Evolutionary conservation across 1,140 invertebrate genomes (phyloP).

Genomic region (Eulimnadia texana): DNA sequence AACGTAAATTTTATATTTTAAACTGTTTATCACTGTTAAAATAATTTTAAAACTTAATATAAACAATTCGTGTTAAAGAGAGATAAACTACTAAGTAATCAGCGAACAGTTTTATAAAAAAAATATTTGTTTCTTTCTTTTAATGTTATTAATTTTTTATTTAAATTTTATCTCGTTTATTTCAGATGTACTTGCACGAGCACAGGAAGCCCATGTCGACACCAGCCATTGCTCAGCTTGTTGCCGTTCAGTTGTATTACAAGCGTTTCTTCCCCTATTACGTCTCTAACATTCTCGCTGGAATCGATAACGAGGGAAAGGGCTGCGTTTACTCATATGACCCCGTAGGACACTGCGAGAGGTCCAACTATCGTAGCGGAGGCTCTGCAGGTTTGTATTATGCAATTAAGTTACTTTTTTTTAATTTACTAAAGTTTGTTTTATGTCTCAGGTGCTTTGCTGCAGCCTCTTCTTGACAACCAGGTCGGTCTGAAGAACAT

Average conservation of each 20-base stretch:
- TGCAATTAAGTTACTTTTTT: no score
- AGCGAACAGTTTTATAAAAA: background rate
- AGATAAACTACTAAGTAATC: no score
- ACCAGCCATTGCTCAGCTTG: constrained; percentile 80
- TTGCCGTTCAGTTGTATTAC: constrained; percentile 90
- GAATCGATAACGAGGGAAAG: constrained; percentile 71
- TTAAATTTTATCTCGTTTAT: constrained; percentile 17
- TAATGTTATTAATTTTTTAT: background rate
- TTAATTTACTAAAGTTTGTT: no score
- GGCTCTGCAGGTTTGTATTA: constrained; percentile 40
- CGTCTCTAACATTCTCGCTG: constrained; percentile 85
- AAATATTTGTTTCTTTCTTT: constrained; percentile 7
- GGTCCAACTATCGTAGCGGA: constrained; percentile 57
- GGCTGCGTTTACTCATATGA: constrained; percentile 92
- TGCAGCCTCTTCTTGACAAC: constrained; percentile 45
- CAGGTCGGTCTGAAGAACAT: constrained; percentile 80
- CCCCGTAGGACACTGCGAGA: constrained; percentile 86
- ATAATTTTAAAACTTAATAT: no score
- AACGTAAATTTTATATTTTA: background rate
- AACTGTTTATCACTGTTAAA: background rate
- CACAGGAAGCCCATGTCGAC: constrained; percentile 89
- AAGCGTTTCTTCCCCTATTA: constrained; percentile 98
- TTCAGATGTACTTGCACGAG: constrained; percentile 85
- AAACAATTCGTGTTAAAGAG: no score
- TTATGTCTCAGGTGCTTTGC: constrained; percentile 31